A percentile compares a stretch with the other conserved stretches of the same genome.
Conservation (phyloP, 1,140 invertebrate genomes). For the Reticulitermes speratus region DNA sequence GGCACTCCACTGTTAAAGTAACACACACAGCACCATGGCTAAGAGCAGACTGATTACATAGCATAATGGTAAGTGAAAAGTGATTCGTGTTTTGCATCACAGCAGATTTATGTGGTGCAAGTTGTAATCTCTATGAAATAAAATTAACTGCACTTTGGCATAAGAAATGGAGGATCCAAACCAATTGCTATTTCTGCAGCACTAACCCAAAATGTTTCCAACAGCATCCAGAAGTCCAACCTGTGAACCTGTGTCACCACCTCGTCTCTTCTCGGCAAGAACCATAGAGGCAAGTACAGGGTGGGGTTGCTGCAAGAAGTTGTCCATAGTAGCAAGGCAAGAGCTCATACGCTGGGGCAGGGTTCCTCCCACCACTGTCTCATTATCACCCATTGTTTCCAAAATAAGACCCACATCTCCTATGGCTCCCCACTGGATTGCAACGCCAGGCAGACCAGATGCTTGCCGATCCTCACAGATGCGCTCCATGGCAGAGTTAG, state of each 20-base stretch:
- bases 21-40: no score
- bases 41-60: no score
- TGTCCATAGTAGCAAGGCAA: slow-evolving; percentile 82
- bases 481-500: slow-evolving; percentile 95
- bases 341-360: slow-evolving; percentile 88
- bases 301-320: slow-evolving; percentile 83
- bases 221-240: slow-evolving; percentile 69
- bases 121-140: no score
- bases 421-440: slow-evolving; percentile 97
- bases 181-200: not conserved
- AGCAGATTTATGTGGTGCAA: no score
- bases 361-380: slow-evolving; percentile 90
- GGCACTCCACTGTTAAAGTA: no score
- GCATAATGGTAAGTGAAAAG: no score
- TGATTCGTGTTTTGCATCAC: no score
- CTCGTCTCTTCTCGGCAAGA: slow-evolving; percentile 69
- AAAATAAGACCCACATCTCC: slow-evolving; percentile 92
- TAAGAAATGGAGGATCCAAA: not conserved
- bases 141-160: no score
- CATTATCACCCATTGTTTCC: slow-evolving; percentile 79
- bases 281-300: slow-evolving; percentile 84
- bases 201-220: slow-evolving; percentile 76
- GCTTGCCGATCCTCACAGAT: slow-evolving; percentile 81
- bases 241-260: slow-evolving; percentile 49
- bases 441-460: slow-evolving; percentile 60